Conservation (phyloP, 2,113 vertebrate species). For the Antechinus flavipes region DNA sequence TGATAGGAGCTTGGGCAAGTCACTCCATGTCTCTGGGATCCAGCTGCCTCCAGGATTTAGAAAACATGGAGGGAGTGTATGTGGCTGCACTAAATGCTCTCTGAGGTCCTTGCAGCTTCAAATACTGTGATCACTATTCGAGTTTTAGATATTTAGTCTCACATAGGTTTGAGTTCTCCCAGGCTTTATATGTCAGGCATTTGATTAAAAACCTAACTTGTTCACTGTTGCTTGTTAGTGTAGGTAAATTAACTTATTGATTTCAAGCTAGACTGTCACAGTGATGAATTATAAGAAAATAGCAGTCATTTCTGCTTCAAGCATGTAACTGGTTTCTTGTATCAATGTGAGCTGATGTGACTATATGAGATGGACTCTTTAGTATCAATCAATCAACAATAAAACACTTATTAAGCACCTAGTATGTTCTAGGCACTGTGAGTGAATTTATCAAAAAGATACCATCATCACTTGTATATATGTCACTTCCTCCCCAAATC, state of each 20-base stretch:
- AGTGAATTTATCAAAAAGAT: neutral
- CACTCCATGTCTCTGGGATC: neutral
- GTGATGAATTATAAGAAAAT: slow-evolving; percentile 16
- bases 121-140: neutral
- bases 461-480: neutral
- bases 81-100: neutral
- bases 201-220: neutral
- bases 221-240: neutral
- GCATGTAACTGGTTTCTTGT: neutral
- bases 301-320: neutral
- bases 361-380: neutral
- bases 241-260: slow-evolving; percentile 9
- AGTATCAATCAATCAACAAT: neutral
- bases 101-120: neutral
- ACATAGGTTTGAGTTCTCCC: neutral
- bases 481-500: neutral
- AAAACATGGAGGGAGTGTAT: neutral
- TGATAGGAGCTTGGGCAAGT: neutral
- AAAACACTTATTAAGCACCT: neutral
- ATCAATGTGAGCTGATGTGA: neutral
- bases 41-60: neutral
- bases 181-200: neutral
- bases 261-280: neutral
- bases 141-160: neutral
- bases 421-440: neutral